phyloP scores from a whole-genome alignment of 2,797 vertebrate genomes.

The Gymnodraco acuticeps region DNA sequence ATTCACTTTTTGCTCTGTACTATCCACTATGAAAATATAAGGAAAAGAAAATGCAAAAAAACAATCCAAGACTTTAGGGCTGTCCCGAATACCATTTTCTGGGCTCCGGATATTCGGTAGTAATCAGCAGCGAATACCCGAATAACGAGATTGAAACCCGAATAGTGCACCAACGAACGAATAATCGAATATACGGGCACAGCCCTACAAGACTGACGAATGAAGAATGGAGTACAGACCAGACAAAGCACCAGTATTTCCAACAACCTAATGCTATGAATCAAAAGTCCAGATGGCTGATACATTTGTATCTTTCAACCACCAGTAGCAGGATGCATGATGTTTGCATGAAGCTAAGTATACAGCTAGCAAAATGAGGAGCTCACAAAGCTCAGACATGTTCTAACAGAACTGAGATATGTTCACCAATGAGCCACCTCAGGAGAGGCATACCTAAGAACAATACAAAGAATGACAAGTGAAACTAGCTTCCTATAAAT shows the following conservation, averaged over 20 bases:
- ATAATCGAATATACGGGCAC: too few species aligned
- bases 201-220: neutral
- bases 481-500: neutral
- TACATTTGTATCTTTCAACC: neutral
- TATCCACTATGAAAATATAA: neutral
- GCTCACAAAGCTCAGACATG: constrained; percentile 50
- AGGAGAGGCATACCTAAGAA: constrained; percentile 38
- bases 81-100: too few species aligned
- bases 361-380: constrained; percentile 21
- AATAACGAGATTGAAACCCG: too few species aligned
- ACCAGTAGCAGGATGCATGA: neutral
- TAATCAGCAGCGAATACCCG: too few species aligned
- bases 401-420: constrained; percentile 61
- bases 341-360: constrained; percentile 6
- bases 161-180: too few species aligned
- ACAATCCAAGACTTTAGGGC: neutral
- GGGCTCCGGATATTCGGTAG: too few species aligned
- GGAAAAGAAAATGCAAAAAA: neutral
- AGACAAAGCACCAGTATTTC: neutral
- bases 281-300: neutral
- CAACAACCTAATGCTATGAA: neutral
- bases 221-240: neutral
- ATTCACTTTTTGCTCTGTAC: neutral
- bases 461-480: neutral
- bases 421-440: constrained; percentile 5